phyloP scores from a whole-genome alignment of 2,888 invertebrate genomes.

The Acronicta alni region DNA sequence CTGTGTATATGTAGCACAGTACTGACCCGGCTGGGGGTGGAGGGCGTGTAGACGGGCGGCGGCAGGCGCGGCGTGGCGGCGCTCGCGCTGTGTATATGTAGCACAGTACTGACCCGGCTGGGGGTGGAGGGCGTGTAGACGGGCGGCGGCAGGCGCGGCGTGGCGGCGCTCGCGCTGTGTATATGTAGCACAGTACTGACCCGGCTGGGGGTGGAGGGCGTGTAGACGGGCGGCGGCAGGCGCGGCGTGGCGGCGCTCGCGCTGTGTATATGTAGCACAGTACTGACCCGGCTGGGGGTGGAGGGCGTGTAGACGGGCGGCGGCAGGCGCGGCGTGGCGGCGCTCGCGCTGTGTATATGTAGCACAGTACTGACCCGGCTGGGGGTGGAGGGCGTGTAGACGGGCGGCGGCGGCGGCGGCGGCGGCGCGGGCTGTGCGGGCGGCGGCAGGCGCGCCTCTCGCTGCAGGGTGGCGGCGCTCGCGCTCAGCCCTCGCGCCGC shows the following conservation, averaged over 20 bases:
- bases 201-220: too few relatives aligned
- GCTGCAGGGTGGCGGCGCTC: conserved; percentile 92
- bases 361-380: conserved; percentile 75
- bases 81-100: conserved; percentile 63
- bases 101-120: too few relatives aligned
- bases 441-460: conserved; percentile 93
- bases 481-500: conserved; percentile 92
- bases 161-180: background rate
- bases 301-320: too few relatives aligned
- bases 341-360: background rate
- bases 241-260: conserved; percentile 81
- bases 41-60: too few relatives aligned
- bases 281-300: too few relatives aligned
- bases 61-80: conserved; percentile 42
- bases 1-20: too few relatives aligned
- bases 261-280: conserved; percentile 7
- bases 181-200: background rate
- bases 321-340: too few relatives aligned
- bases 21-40: conserved; percentile 63
- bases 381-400: conserved; percentile 87
- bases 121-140: too few relatives aligned
- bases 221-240: too few relatives aligned
- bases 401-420: conserved; percentile 84
- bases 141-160: conserved; percentile 91
- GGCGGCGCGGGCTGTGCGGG: conserved; percentile 73